phyloP scores from a whole-genome alignment of 2,888 invertebrate species.

The Tinea trinotella region DNA sequence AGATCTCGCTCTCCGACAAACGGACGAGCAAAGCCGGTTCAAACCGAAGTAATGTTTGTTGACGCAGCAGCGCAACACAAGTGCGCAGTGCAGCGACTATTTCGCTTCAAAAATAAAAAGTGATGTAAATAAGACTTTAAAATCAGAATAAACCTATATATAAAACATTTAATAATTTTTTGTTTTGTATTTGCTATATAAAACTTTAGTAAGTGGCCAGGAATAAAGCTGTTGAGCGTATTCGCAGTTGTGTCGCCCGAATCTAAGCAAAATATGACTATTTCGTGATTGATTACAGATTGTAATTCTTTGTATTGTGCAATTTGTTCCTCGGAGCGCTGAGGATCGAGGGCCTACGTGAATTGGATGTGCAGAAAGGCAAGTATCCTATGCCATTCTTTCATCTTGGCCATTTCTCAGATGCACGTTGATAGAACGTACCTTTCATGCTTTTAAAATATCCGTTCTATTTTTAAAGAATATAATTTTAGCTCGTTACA shows the following conservation, averaged over 20 bases:
- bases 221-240: not conserved
- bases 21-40: not conserved
- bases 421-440: not conserved
- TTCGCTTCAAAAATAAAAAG: conserved; percentile 57
- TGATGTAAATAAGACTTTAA: conserved; percentile 54
- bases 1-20: not conserved
- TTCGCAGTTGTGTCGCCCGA: not conserved
- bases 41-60: conserved; percentile 40
- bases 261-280: conserved; percentile 7
- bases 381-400: conserved; percentile 41
- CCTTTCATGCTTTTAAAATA: not conserved
- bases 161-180: not conserved
- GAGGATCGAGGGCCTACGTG: conserved; percentile 50
- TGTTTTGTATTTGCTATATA: not conserved
- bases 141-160: conserved; percentile 4
- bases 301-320: conserved; percentile 27
- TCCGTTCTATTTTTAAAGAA: not conserved
- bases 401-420: not conserved
- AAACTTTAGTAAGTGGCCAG: not conserved
- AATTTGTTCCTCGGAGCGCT: conserved; percentile 45
- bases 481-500: not conserved
- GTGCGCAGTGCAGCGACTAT: conserved; percentile 67
- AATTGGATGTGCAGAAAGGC: conserved; percentile 70
- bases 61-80: conserved; percentile 64
- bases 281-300: conserved; percentile 10